A percentile compares a stretch with the other conserved stretches of the same genome.
Evolutionary conservation across 1,140 invertebrate genomes (phyloP).

Genomic region (Dendroctonus valens): DNA sequence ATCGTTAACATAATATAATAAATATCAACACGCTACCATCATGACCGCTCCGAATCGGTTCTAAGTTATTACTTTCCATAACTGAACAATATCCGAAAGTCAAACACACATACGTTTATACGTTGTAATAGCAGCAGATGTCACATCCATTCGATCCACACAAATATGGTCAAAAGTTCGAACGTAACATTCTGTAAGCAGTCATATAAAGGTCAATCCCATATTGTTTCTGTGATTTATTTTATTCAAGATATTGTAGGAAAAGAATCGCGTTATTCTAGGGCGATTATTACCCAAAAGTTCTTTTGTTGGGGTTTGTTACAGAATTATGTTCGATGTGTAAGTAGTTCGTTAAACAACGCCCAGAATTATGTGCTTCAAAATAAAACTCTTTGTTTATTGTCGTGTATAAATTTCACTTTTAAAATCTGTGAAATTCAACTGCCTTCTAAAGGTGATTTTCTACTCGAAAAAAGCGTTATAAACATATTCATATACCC

Average conservation of each 20-base stretch:
- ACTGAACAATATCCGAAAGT: slow-evolving; percentile 21
- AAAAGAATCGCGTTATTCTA: neutral
- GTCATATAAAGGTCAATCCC: slow-evolving; percentile 40
- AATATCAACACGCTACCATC: too few species aligned
- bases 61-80: slow-evolving; percentile 2
- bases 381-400: too few species aligned
- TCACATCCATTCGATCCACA: slow-evolving; percentile 28
- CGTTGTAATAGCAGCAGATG: slow-evolving; percentile 24
- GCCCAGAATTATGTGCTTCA: too few species aligned
- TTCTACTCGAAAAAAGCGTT: slow-evolving; percentile 16
- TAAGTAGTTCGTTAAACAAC: too few species aligned
- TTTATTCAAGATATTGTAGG: slow-evolving; percentile 23
- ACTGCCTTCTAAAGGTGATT: too few species aligned
- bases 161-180: slow-evolving; percentile 34
- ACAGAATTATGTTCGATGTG: too few species aligned
- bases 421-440: too few species aligned
- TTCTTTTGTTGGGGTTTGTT: too few species aligned
- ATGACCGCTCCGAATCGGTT: too few species aligned
- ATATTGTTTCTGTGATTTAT: slow-evolving; percentile 40
- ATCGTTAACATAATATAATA: too few species aligned
- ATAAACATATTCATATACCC: slow-evolving; percentile 30
- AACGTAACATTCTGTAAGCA: slow-evolving; percentile 30
- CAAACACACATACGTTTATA: slow-evolving; percentile 20
- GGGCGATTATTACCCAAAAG: too few species aligned
- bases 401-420: too few species aligned